Evolutionary conservation across 2,113 vertebrate species (phyloP).

Genomic region (Planiliza haematocheilus): DNA sequence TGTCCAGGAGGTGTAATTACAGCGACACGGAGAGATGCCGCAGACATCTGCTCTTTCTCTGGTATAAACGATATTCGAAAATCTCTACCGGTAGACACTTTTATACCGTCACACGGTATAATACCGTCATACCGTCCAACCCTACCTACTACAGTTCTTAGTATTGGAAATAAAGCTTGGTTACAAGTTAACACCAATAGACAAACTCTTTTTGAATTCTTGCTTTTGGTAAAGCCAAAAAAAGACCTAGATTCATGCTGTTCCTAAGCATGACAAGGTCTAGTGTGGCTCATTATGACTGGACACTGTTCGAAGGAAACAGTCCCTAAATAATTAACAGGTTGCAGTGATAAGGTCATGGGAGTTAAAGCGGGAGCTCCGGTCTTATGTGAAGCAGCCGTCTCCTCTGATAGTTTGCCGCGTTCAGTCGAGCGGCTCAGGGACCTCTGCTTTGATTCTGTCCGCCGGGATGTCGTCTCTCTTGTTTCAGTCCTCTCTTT

Average conservation of each 20-base stretch:
- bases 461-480: background rate
- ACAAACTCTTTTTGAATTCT: background rate
- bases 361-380: slow-evolving; percentile 32
- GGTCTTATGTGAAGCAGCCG: slow-evolving; percentile 24
- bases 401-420: slow-evolving; percentile 15
- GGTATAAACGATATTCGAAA: no score
- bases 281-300: slow-evolving; percentile 25
- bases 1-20: no score
- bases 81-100: no score
- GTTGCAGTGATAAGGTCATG: slow-evolving; percentile 39
- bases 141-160: no score
- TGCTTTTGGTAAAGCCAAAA: no score
- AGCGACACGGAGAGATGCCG: no score
- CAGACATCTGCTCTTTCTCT: no score
- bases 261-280: background rate
- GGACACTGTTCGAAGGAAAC: background rate
- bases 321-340: slow-evolving; percentile 52
- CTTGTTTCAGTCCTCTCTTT: background rate
- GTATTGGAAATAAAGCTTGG: no score
- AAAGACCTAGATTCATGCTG: no score
- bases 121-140: no score
- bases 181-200: no score
- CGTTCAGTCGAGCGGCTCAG: slow-evolving; percentile 18
- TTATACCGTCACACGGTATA: no score
- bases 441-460: background rate